Evolutionary conservation across 2,797 vertebrate species (phyloP).

Genomic region (Argyrosomus regius): DNA sequence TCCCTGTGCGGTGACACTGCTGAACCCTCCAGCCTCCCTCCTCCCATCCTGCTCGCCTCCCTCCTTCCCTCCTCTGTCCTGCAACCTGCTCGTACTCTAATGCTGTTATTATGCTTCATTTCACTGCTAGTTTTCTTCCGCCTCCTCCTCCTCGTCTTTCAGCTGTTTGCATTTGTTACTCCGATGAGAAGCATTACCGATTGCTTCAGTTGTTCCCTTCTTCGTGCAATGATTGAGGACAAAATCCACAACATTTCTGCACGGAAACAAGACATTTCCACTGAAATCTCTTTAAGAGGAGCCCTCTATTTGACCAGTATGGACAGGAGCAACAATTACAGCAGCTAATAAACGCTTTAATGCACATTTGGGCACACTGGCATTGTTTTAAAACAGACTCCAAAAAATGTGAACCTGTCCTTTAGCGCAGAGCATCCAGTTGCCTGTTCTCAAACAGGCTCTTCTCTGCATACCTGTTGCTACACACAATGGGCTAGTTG

Average conservation of each 20-base stretch:
- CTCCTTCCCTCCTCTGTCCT: slow-evolving; percentile 37
- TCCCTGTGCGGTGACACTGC: slow-evolving; percentile 59
- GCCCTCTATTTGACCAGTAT: background rate
- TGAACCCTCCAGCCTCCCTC: slow-evolving; percentile 65
- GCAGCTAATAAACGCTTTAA: background rate
- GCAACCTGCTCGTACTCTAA: slow-evolving; percentile 62
- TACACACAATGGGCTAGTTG: slow-evolving; percentile 77
- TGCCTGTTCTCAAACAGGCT: slow-evolving; percentile 46
- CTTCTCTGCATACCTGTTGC: slow-evolving; percentile 76
- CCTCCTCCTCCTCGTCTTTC: slow-evolving; percentile 36
- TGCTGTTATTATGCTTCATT: slow-evolving; percentile 77
- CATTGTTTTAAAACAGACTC: slow-evolving; percentile 6
- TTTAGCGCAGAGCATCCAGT: slow-evolving; percentile 45
- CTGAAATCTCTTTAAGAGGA: background rate
- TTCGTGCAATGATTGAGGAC: too few species aligned
- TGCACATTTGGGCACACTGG: background rate
- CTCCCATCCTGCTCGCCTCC: slow-evolving; percentile 27
- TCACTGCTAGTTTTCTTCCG: slow-evolving; percentile 62
- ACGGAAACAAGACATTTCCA: background rate
- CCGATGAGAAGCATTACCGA: background rate
- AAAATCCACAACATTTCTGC: background rate
- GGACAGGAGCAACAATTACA: background rate
- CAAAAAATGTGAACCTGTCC: slow-evolving; percentile 1
- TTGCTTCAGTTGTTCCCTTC: too few species aligned
- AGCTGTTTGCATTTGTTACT: background rate